These are phyloP conservation scores for Tinea semifulvella DNA, from an alignment of 2,888 invertebrate genomes.

Conservation along the genomic window DNA sequence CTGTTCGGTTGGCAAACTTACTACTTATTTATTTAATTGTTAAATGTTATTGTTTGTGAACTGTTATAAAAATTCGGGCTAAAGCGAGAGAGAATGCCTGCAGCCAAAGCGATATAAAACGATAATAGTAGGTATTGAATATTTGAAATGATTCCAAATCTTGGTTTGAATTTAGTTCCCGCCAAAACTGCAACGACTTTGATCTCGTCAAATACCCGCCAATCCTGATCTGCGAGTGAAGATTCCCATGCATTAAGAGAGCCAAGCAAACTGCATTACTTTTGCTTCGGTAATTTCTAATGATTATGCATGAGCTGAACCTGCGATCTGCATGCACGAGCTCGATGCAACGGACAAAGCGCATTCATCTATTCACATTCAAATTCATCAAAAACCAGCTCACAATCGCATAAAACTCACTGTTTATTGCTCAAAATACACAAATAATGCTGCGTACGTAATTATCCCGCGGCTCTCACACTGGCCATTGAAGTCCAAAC, in stretches of 20 bases:
- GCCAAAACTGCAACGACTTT: constrained; percentile 10
- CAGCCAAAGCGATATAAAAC: too few relatives aligned
- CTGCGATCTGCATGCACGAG: constrained; percentile 60
- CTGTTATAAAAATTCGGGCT: too few relatives aligned
- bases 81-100: too few relatives aligned
- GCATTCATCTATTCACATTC: constrained; percentile 57
- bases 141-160: too few relatives aligned
- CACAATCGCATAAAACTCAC: constrained; percentile 63
- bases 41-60: too few relatives aligned
- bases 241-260: constrained; percentile 55
- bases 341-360: constrained; percentile 62
- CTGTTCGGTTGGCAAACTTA: too few relatives aligned
- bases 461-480: constrained; percentile 20
- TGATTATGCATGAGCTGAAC: constrained; percentile 59
- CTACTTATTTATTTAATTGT: too few relatives aligned
- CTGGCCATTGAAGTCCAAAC: constrained; percentile 54
- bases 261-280: constrained; percentile 23
- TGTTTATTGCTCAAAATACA: constrained; percentile 67
- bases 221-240: constrained; percentile 28
- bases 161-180: too few relatives aligned
- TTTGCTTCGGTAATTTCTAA: constrained; percentile 50
- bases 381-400: constrained; percentile 44
- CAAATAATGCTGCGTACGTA: constrained; percentile 55
- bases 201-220: constrained; percentile 33
- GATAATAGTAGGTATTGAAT: too few relatives aligned